phyloP scores from a whole-genome alignment of 1,140 invertebrate species.

The Periplaneta americana region DNA sequence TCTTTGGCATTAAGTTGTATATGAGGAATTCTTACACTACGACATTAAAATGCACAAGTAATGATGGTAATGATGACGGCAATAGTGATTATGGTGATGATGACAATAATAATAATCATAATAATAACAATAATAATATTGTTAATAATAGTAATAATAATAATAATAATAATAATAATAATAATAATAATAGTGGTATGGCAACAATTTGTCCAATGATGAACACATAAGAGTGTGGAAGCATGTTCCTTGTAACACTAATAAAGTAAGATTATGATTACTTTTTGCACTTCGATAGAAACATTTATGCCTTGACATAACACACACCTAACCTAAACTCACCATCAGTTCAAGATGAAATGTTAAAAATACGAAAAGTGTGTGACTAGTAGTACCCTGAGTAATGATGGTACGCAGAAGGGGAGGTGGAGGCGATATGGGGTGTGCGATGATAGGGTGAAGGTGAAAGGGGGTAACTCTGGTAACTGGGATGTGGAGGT shows the following conservation, averaged over 20 bases:
- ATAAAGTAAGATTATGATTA: neutral
- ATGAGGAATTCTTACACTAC: neutral
- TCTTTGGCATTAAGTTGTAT: neutral
- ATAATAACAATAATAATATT: neutral
- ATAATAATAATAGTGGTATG: neutral
- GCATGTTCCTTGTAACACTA: too few species aligned
- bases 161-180: neutral
- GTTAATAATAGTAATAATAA: neutral
- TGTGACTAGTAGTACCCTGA: constrained; percentile 22
- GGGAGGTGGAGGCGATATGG: constrained; percentile 14
- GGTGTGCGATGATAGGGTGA: constrained; percentile 15
- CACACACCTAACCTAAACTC: neutral
- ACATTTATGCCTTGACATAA: neutral
- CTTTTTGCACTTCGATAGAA: neutral
- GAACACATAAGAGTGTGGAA: neutral
- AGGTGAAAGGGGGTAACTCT: constrained; percentile 5
- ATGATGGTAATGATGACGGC: neutral
- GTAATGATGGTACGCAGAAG: constrained; percentile 21
- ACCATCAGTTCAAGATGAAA: neutral
- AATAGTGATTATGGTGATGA: neutral
- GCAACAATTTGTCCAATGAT: neutral
- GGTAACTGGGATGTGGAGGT: constrained; percentile 13
- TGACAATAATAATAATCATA: neutral
- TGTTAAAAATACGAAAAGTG: neutral
- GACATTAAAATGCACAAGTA: neutral